Evolutionary conservation across 2,888 invertebrate genomes (phyloP).

Genomic region (Acanthosepion esculentum): DNA sequence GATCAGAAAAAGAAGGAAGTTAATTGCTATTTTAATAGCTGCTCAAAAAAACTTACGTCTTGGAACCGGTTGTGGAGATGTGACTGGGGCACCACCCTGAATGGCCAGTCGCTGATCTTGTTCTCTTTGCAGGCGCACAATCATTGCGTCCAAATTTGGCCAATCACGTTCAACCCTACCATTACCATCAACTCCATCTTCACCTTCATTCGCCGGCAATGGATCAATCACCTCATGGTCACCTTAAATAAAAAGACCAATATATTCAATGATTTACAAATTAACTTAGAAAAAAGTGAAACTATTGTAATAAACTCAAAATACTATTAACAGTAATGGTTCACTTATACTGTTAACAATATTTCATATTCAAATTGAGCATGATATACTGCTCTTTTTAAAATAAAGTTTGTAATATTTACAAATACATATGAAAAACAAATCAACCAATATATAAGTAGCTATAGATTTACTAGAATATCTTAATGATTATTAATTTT

Average conservation of each 20-base stretch:
- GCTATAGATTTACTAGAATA: no score
- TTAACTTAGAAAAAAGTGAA: no score
- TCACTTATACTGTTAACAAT: no score
- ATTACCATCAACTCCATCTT: conserved; percentile 48
- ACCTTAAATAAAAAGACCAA: conserved; percentile 50
- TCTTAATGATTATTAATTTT: no score
- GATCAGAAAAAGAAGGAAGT: neutral
- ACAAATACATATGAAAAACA: no score
- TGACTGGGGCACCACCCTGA: conserved; percentile 59
- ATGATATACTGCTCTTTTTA: no score
- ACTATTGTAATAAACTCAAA: no score
- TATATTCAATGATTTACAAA: neutral
- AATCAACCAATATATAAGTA: no score
- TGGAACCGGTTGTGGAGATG: conserved; percentile 60
- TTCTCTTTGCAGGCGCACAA: conserved; percentile 82
- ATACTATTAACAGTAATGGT: no score
- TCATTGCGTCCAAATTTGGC: conserved; percentile 82
- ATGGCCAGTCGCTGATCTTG: conserved; percentile 69
- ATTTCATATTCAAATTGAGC: no score
- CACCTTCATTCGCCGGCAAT: neutral
- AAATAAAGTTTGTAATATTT: no score
- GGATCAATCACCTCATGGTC: conserved; percentile 56
- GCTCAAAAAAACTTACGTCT: conserved; percentile 49
- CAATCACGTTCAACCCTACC: conserved; percentile 53
- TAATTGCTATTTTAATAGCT: neutral